Base-by-base conservation (phyloP, 2,797 vertebrate genomes). In the Acestrorhynchus altus region DNA sequence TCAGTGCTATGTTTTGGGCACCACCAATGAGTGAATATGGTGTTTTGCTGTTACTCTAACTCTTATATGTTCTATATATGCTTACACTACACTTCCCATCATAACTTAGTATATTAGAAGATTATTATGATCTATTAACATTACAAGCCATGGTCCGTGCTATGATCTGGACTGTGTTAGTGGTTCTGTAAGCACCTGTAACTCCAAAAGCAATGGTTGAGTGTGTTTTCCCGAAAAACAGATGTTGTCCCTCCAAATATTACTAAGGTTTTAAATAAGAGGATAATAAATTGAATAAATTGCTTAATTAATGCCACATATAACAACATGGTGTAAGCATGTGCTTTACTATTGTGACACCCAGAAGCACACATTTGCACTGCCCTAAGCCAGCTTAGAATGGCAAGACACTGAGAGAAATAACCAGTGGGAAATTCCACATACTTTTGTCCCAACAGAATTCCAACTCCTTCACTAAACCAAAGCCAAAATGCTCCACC, bases 301-400 rank as follows among this genome's bases (percentile, higher is more conserved):
- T 35, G 84, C 86, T 83, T 85, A 81, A 83, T 78, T 71, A 72
- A 74, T 79, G 77, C 54, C 83, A 74, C 54, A 72, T 59, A n/a
- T 72, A 83, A 73, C 57, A 84, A 82, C 86, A 89, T 83, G 83
- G 86, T 72, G 77, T 74, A 87, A 87, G 86, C 89, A 90, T 90
- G 83, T 91, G 88, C 89, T 83, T 84, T 85, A 85, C 84, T 86
- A 86, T 86, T 88, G 83, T 83, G 88, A 89, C 85, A 91, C 84
- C 80, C 87, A 88, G 72, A 84, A 86, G 78, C 77, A 76, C 82
- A 83, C 76, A 81, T 80, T 81, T 84, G 5, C 79, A 84, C 84
- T 49, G 70, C 69, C 71, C 78, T 81, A 68, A 78, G 77, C 86
- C 89, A 83, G 69, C 81, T 72, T 86, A 83, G 73, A 83, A 78